A percentile compares a stretch with the other conserved stretches of the same genome.
phyloP scores from a whole-genome alignment of 2,888 invertebrate species.

The Argyresthia goedartella region DNA sequence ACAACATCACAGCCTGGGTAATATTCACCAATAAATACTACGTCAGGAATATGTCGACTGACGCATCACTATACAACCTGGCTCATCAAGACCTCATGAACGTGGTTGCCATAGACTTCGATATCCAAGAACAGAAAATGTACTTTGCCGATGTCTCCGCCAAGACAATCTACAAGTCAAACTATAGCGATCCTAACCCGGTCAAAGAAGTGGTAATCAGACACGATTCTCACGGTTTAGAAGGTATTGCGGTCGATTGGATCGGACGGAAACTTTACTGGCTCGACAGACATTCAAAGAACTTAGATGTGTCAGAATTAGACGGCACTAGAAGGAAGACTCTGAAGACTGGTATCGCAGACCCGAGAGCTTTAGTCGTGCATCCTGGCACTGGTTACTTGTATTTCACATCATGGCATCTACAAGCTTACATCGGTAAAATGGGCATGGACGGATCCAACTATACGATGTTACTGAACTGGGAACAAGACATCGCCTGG shows the following conservation, averaged over 20 bases:
- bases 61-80: conserved; percentile 86
- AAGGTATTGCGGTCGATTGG: conserved; percentile 98
- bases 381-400: conserved; percentile 95
- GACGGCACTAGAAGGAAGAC: conserved; percentile 94
- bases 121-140: conserved; percentile 84
- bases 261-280: conserved; percentile 96
- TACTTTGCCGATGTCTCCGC: conserved; percentile 98
- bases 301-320: conserved; percentile 94
- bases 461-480: conserved; percentile 87
- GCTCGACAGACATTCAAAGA: conserved; percentile 95
- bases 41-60: conserved; percentile 93
- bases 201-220: conserved; percentile 87
- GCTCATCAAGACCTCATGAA: conserved; percentile 96
- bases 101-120: conserved; percentile 96
- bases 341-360: conserved; percentile 87
- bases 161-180: conserved; percentile 90
- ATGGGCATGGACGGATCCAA: conserved; percentile 97
- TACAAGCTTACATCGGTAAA: conserved; percentile 96
- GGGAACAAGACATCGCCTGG: conserved; percentile 97
- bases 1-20: conserved; percentile 86
- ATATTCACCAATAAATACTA: conserved; percentile 98
- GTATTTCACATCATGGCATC: conserved; percentile 97
- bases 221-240: conserved; percentile 96
- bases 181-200: conserved; percentile 69
- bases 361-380: conserved; percentile 94